A percentile compares a stretch with the other conserved stretches of the same genome.
Evolutionary conservation across 2,797 vertebrate species (phyloP).

Genomic region (Otus scops): DNA sequence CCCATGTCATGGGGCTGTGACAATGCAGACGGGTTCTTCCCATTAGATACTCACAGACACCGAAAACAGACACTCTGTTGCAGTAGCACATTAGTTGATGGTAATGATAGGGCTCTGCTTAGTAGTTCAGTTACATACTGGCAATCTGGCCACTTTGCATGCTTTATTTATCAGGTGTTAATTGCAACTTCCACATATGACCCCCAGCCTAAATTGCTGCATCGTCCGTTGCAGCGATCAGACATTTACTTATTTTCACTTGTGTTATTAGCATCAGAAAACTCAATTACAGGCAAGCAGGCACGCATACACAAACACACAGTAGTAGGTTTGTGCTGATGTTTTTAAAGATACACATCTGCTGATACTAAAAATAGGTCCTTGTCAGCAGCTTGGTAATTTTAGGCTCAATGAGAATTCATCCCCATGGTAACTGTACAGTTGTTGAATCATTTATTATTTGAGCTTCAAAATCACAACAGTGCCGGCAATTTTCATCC

Average conservation of each 20-base stretch:
- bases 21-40: background rate
- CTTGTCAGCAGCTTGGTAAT: conserved; percentile 70
- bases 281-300: conserved; percentile 13
- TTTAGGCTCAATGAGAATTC: conserved; percentile 73
- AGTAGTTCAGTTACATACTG: background rate
- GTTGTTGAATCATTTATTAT: conserved; percentile 76
- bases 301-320: conserved; percentile 40
- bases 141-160: background rate
- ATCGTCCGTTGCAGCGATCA: background rate
- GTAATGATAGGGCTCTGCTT: conserved; percentile 14
- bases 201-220: background rate
- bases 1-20: background rate
- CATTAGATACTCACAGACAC: background rate
- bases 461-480: conserved; percentile 63
- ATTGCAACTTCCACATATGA: background rate
- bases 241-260: background rate
- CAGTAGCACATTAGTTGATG: background rate
- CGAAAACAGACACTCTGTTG: conserved; percentile 1
- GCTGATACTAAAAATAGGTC: conserved; percentile 72
- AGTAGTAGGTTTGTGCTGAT: conserved; percentile 59
- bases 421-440: conserved; percentile 73
- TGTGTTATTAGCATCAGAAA: conserved; percentile 33
- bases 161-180: conserved; percentile 48
- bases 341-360: conserved; percentile 73
- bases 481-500: conserved; percentile 29